Evolutionary conservation across 2,797 vertebrate genomes (phyloP), one percentile per base, ranked within the genome.

Genomic region (Mormyrops boulengeri): DNA sequence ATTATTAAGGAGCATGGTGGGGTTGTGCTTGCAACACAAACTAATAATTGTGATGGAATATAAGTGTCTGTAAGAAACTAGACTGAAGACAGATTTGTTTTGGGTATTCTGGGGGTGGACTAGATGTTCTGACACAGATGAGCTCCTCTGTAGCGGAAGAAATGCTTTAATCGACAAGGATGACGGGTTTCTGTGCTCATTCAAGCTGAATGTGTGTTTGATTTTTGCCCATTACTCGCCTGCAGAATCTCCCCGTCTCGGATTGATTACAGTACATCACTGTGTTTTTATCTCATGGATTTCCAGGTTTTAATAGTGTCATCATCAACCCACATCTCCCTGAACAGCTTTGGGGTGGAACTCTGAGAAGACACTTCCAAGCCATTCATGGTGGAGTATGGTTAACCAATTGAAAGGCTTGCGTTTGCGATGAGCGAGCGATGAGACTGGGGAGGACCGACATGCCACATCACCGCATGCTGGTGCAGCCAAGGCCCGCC

Each of bases 181-280:
- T 47, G 30, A 62, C 44, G 12, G 4, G 60, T 34, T 26, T 19
- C 38, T 22, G 47, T 3, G 47, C 44, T 89, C 57, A 85, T 57
- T 60, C 57, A 19, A 84, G 50, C 55, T 85, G 2, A 89, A 66
- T 55, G 60, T 69, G 84, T 30, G 17, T 44, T 55, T 60, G 2
- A 38, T 53, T 87, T 87, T 87, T 17, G 22, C 50, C 50, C 60
- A n/a, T 87, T 9, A 14, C 34, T 30, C 84, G 8, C 49, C 7
- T 9, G 49, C 7, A 38, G 57, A 12, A 47, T 22, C 22, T 47
- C 38, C 22, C 52, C 66, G 3, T 19, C 47, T 87, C 52, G 52
- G 57, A 34, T 69, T 69, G 44, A 53, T 89, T 52, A 38, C 89
- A 53, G 86, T 52, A 38, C 89, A 86, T 89, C 88, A 62, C 53